These are phyloP conservation scores for Cyrtonyx montezumae DNA, from an alignment of 2,113 vertebrate genomes.

Conservation along the genomic window DNA sequence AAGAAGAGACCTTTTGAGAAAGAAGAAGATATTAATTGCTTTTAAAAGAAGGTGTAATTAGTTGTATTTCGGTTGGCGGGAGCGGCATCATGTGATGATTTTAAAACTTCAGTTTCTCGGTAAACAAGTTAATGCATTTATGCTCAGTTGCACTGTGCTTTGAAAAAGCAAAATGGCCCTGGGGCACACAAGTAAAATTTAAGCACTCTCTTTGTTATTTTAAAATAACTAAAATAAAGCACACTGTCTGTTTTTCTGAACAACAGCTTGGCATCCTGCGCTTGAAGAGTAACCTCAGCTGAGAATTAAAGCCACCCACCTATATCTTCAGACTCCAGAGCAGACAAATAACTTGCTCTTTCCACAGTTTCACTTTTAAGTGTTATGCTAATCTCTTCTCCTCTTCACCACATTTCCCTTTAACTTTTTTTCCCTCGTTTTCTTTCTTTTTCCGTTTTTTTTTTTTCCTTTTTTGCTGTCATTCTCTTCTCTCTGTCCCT, in stretches of 20 bases:
- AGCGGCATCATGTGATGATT: slow-evolving; percentile 17
- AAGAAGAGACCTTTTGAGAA: neutral
- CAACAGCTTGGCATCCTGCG: slow-evolving; percentile 11
- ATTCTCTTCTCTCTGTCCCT: neutral
- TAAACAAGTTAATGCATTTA: slow-evolving; percentile 54
- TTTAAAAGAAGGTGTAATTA: neutral
- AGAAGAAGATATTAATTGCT: neutral
- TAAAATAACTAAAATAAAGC: slow-evolving; percentile 15
- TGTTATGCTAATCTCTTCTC: neutral
- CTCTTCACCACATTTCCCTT: neutral
- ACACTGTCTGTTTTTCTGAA: neutral
- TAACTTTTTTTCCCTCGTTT: neutral
- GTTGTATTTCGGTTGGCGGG: slow-evolving; percentile 13
- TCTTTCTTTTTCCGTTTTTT: neutral
- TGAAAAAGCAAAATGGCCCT: slow-evolving; percentile 42
- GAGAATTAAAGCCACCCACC: slow-evolving; percentile 27
- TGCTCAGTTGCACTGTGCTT: neutral
- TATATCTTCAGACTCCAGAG: slow-evolving; percentile 11
- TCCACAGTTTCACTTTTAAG: neutral
- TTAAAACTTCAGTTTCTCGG: neutral
- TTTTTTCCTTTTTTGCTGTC: neutral
- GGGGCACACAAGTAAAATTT: slow-evolving; percentile 11
- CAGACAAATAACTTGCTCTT: neutral
- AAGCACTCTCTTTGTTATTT: slow-evolving; percentile 31
- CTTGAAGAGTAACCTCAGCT: slow-evolving; percentile 25